Base-by-base conservation (phyloP, 2,888 invertebrate genomes). In the Limnephilus marmoratus region DNA sequence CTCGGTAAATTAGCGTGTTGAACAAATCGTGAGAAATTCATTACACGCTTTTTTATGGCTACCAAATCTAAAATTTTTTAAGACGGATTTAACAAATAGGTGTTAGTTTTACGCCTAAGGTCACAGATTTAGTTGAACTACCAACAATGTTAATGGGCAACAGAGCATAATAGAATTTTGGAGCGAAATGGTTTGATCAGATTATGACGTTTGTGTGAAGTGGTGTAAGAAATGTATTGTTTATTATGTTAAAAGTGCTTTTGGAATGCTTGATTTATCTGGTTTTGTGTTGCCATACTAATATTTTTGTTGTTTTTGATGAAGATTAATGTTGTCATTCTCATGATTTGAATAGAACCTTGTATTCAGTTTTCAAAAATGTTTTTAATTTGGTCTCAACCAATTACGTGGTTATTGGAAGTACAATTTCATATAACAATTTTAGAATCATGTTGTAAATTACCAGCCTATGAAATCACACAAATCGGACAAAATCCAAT, bases 41-140 rank as follows among this genome's bases (percentile, higher is more conserved):
- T 68, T 68, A 68, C 68, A 9, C n/a, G 53, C 68, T 68, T 68
- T 68, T 68, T 68, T 24, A 68, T 68, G 68, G 68, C 68, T 68
- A 68, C 68, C 68, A 68, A 18, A 68, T 68, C 24, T n/a, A 4
- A 68, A 24, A 24, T 7, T 68, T 68, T 68, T n/a, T 9, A 68
- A 68, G 68, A 68, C 68, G 68, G 68, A 68, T 68, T 68, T 68
- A 68, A 68, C 68, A 68, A 68, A 68, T 68, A 68, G 68, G 68
- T 68, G 68, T 24, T 68, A 68, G 68, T 68, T 68, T 68, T 68
- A 9, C 2, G 24, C 68, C 68, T 68, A 68, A 68, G 68, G 68
- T 68, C 68, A n/a, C 9, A 24, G 68, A 68, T 68, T 24, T n/a
- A 68, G 24, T 24, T 68, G 24, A 68, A 68, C 24, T 24, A n/a